Base-by-base conservation (phyloP, 2,888 invertebrate species). In the Tortricodes alternella region DNA sequence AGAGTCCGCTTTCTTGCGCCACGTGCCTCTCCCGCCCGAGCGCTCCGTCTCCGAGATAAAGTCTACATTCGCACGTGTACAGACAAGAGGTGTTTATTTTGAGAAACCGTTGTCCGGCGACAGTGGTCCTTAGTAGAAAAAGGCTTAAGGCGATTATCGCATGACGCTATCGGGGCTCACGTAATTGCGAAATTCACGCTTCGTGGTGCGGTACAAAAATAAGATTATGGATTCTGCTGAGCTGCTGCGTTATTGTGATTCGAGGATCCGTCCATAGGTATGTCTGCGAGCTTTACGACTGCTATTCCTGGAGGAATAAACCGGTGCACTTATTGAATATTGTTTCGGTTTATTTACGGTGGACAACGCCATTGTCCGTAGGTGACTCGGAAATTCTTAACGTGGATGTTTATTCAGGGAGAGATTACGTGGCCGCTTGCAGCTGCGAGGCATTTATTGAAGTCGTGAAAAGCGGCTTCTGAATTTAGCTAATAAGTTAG, bases 161-260 rank as follows among this genome's bases (percentile, higher is more conserved):
- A 53, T 75, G 76, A 55, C 59, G 52, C 53, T 44, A 60, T 60
- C 62, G 62, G 59, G 62, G 73, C 70, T 76, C 79, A 80, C 82
- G 82, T 89, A 89, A 90, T 90, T 90, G 89, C 89, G 85, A 89
- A 90, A 89, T 89, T 89, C 88, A 90, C 89, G 90, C 90, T 90
- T 80, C 85, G 84, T 73, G 81, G 89, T 85, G 89, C 89, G 86
- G 89, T 89, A 89, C 90, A 89, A 90, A 89, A 90, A 90, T 90
- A 90, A 90, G 90, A 89, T 90, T 90, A 89, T 90, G 90, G 89
- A 90, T 90, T 90, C 90, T 76, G 85, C 85, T 89, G 89, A 90
- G 89, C 80, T 87, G 81, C 79, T 78, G 79, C 83, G 89, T 87
- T 90, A 89, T 90, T 90, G 87, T 89, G 89, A 90, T 90, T 90